Evolutionary conservation across 2,113 vertebrate genomes (phyloP).

Genomic region (Clupea harengus): DNA sequence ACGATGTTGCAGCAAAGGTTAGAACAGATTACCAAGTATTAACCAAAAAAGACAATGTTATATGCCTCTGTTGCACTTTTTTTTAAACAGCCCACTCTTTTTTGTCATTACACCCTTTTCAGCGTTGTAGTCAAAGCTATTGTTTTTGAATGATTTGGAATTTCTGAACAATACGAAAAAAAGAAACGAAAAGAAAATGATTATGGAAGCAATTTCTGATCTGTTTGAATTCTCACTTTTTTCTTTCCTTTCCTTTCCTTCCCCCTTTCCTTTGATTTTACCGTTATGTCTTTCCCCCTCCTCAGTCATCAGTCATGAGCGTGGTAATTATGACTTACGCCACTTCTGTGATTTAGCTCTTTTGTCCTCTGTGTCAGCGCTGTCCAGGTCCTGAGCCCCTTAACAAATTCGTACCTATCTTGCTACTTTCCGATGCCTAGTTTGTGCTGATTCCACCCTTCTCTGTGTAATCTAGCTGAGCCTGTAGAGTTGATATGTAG

Average conservation of each 20-base stretch:
- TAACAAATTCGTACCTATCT: constrained; percentile 20
- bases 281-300: constrained; percentile 78
- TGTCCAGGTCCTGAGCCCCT: constrained; percentile 75
- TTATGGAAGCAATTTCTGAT: constrained; percentile 63
- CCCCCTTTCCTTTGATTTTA: constrained; percentile 75
- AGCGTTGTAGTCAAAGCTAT: neutral
- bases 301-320: constrained; percentile 94
- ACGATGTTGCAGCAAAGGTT: neutral
- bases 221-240: constrained; percentile 72
- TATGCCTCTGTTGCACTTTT: neutral
- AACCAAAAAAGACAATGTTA: neutral
- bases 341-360: constrained; percentile 71
- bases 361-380: constrained; percentile 76
- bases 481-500: constrained; percentile 46
- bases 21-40: neutral
- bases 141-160: constrained; percentile 36
- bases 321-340: constrained; percentile 90
- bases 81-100: constrained; percentile 26
- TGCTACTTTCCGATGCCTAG: neutral
- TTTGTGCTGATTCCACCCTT: constrained; percentile 31
- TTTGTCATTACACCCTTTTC: constrained; percentile 55
- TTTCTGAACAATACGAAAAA: neutral
- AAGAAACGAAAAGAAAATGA: constrained; percentile 33
- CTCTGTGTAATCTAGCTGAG: constrained; percentile 28
- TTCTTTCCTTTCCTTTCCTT: constrained; percentile 65